Conservation (phyloP, 2,888 invertebrate species). For the Coleophora deauratella region DNA sequence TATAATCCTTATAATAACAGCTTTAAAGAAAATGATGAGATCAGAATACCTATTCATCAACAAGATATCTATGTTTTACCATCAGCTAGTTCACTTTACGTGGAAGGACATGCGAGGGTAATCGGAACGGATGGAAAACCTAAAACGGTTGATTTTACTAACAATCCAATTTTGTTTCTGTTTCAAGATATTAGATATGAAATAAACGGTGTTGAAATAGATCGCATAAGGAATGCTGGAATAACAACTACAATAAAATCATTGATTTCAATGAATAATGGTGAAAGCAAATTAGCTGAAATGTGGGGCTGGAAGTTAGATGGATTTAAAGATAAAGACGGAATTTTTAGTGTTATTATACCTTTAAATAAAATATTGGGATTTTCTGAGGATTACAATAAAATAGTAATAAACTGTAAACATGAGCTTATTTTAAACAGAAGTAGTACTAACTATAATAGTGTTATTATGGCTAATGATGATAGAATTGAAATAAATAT, state of each 20-base stretch:
- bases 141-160: conserved; percentile 2
- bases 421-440: conserved; percentile 38
- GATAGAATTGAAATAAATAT: conserved; percentile 12
- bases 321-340: conserved; percentile 19
- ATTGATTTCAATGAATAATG: conserved; percentile 26
- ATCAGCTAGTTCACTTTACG: conserved; percentile 14
- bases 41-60: conserved; percentile 16
- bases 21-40: conserved; percentile 15
- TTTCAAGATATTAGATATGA: conserved; percentile 11
- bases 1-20: conserved; percentile 12
- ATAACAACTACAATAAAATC: conserved; percentile 23
- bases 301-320: conserved; percentile 19
- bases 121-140: conserved; percentile 2
- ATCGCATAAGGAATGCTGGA: conserved; percentile 3
- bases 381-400: conserved; percentile 28
- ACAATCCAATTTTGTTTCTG: conserved; percentile 5
- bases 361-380: conserved; percentile 11
- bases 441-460: conserved; percentile 25
- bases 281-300: conserved; percentile 19
- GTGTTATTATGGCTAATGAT: conserved; percentile 13
- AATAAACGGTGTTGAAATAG: conserved; percentile 4
- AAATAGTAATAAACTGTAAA: conserved; percentile 36
- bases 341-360: conserved; percentile 17
- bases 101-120: conserved; percentile 8
- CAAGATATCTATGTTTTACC: conserved; percentile 17